phyloP scores from a whole-genome alignment of 2,797 vertebrate genomes.

The Hipposideros larvatus region DNA sequence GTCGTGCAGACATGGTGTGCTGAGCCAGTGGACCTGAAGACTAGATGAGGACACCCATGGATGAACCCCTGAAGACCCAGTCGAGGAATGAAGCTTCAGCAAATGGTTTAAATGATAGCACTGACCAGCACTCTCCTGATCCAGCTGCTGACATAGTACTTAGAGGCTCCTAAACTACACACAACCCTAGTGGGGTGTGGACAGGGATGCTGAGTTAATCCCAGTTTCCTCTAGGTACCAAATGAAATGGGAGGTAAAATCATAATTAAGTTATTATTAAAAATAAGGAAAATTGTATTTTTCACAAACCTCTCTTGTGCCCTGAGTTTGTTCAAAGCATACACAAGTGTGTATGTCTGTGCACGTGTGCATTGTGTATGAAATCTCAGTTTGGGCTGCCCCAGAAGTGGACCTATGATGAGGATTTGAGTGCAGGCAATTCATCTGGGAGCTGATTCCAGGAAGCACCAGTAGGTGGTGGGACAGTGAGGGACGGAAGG shows the following conservation, averaged over 20 bases:
- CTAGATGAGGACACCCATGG: background rate
- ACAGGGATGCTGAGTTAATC: background rate
- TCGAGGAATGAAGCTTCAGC: background rate
- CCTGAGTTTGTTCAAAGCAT: background rate
- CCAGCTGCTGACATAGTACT: background rate
- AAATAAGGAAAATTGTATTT: background rate
- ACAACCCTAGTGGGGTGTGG: no score
- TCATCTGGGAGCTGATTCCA: background rate
- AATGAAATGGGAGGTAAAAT: background rate
- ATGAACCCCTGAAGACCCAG: background rate
- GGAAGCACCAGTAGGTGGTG: background rate
- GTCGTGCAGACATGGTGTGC: rapidly evolving
- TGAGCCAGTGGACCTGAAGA: background rate
- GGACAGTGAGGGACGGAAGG: background rate
- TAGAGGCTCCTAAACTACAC: background rate
- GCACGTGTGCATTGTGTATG: background rate
- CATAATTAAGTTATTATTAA: background rate
- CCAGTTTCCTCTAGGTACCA: background rate
- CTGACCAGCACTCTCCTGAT: background rate
- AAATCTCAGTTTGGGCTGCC: background rate
- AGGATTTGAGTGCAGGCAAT: background rate
- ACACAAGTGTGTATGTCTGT: no score
- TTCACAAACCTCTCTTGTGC: background rate
- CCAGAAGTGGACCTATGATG: background rate
- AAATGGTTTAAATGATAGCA: background rate